These are phyloP conservation scores for roundworm (Caenorhabditis elegans) DNA, from an alignment of 1,140 invertebrate genomes.

Conservation along the genomic window WBcel235 BX284606.5:10532501-10533000, in stretches of 20 bases:
- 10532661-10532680: constrained; percentile 21
- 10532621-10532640: background rate
- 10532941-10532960: too few species aligned
- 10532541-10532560: background rate
- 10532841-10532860: constrained; percentile 1
- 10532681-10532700: constrained; percentile 3
- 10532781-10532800: background rate
- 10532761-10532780: background rate
- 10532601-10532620: background rate
- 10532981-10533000: too few species aligned
- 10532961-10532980: too few species aligned
- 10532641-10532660: background rate
- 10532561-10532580: background rate
- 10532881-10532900: background rate
- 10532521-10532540: background rate
- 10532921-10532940: too few species aligned
- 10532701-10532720: background rate
- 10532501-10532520: background rate
- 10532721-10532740: background rate
- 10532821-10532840: background rate
- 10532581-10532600: background rate
- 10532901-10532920: too few species aligned
- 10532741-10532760: background rate
- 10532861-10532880: background rate
- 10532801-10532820: background rate